phyloP scores from a whole-genome alignment of 2,797 vertebrate species.

The Hippoglossus hippoglossus region DNA sequence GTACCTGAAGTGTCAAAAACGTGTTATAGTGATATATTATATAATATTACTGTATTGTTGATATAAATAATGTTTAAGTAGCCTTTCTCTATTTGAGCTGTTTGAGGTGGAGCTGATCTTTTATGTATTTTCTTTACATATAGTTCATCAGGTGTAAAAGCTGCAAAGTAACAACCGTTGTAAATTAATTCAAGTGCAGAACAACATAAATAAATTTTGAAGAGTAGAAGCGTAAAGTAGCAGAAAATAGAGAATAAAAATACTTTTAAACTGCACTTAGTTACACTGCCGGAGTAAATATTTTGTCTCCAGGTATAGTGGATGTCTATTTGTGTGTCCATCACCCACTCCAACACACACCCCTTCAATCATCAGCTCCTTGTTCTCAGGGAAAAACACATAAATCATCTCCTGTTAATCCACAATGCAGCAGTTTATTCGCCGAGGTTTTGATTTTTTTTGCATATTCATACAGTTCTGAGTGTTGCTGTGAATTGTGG shows the following conservation, averaged over 20 bases:
- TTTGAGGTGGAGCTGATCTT: too few relatives aligned
- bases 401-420: conserved; percentile 25
- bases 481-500: conserved; percentile 47
- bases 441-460: conserved; percentile 15
- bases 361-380: conserved; percentile 1
- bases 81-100: too few relatives aligned
- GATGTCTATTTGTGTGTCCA: conserved; percentile 3
- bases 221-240: neutral
- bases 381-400: conserved; percentile 6
- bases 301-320: neutral
- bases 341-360: conserved; percentile 2
- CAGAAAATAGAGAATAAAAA: neutral
- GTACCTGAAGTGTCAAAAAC: too few relatives aligned
- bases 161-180: too few relatives aligned
- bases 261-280: neutral
- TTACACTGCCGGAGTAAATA: neutral
- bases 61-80: too few relatives aligned
- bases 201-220: too few relatives aligned
- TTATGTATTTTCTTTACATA: too few relatives aligned
- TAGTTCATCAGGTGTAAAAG: too few relatives aligned
- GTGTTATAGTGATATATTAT: too few relatives aligned
- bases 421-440: conserved; percentile 10
- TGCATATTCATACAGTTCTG: conserved; percentile 46
- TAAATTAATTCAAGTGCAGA: too few relatives aligned
- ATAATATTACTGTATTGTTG: too few relatives aligned